A percentile compares a stretch with the other conserved stretches of the same genome.
Conservation (phyloP, 1,140 invertebrate species). For the Rhyacophila brunnea region DNA sequence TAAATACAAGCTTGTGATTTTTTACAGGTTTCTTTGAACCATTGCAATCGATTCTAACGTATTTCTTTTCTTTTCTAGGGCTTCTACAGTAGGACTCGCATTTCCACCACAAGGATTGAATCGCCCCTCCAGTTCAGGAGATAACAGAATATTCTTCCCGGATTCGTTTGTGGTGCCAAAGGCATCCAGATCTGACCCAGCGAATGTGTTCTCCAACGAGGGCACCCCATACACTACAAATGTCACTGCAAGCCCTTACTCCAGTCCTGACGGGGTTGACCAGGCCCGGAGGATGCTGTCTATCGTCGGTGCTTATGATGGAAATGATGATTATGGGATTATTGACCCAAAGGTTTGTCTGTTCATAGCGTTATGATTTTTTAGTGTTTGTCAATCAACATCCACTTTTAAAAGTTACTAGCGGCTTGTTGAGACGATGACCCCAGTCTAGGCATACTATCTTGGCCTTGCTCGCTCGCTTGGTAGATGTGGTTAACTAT, state of each 20-base stretch:
- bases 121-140: constrained; percentile 44
- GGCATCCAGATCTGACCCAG: constrained; percentile 39
- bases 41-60: no score
- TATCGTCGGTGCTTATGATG: constrained; percentile 31
- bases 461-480: no score
- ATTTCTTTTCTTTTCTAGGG: no score
- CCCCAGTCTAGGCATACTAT: no score
- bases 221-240: constrained; percentile 3
- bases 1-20: no score
- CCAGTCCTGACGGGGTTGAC: constrained; percentile 33
- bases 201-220: constrained; percentile 33
- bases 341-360: constrained; percentile 17
- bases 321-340: constrained; percentile 17
- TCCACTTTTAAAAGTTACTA: no score
- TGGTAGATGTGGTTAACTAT: no score
- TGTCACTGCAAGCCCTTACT: constrained; percentile 28
- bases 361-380: no score
- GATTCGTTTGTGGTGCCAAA: constrained; percentile 50
- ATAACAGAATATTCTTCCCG: constrained; percentile 50
- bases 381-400: no score
- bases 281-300: constrained; percentile 25
- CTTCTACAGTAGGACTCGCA: neutral
- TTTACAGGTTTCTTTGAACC: no score
- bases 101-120: constrained; percentile 28
- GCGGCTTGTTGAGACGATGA: no score